These are phyloP conservation scores for Syrmaticus mikado DNA, from an alignment of 2,113 vertebrate species.

Conservation along the genomic window DNA sequence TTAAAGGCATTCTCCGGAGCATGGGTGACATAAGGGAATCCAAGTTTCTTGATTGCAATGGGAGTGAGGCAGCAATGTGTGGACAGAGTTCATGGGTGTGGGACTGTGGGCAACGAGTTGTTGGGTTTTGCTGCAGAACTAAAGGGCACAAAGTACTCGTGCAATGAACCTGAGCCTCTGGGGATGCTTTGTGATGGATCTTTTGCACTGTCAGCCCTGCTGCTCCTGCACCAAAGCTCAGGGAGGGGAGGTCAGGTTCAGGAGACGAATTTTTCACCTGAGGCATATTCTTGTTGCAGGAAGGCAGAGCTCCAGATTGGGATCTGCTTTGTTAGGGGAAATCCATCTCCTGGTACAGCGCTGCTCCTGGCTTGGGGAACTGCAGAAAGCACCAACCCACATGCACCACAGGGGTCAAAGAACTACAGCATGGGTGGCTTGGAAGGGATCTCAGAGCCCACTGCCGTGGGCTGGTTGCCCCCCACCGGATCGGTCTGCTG, in stretches of 20 bases:
- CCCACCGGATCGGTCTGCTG: background rate
- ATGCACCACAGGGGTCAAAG: too few relatives aligned
- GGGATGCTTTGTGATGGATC: background rate
- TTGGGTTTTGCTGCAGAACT: too few relatives aligned
- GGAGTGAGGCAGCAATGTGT: background rate
- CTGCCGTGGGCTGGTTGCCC: too few relatives aligned
- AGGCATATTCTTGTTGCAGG: conserved; percentile 22
- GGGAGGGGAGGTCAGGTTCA: conserved; percentile 42
- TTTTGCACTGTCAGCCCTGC: background rate
- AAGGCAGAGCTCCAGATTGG: conserved; percentile 36
- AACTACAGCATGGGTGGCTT: too few relatives aligned
- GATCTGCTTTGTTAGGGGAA: conserved; percentile 31
- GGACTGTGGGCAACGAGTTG: background rate
- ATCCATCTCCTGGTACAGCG: background rate
- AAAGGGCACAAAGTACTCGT: background rate
- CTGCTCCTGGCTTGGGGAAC: background rate
- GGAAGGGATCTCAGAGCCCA: too few relatives aligned
- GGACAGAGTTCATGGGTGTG: background rate
- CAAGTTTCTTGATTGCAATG: background rate
- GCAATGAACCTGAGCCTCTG: background rate
- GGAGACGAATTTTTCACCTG: conserved; percentile 44
- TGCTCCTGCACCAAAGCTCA: conserved; percentile 12
- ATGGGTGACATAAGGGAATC: background rate
- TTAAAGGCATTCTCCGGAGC: too few relatives aligned
- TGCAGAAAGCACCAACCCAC: background rate